phyloP scores from a whole-genome alignment of 2,888 invertebrate species.

The Epicampocera succincta region DNA sequence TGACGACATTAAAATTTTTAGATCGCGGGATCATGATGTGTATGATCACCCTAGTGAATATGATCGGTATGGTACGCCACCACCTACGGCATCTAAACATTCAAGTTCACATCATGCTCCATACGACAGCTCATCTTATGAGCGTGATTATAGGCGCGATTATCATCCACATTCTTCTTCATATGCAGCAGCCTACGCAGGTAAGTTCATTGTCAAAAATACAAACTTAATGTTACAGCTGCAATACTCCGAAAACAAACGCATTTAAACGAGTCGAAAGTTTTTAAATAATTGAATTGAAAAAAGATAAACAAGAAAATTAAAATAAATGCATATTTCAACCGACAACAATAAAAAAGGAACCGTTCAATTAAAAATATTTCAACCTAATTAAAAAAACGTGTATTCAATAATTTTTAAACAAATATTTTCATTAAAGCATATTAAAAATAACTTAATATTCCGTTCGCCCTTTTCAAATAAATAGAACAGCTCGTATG shows the following conservation, averaged over 20 bases:
- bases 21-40: constrained; percentile 79
- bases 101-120: constrained; percentile 78
- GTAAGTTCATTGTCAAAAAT: constrained; percentile 72
- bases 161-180: constrained; percentile 80
- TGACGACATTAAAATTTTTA: constrained; percentile 51
- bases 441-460: constrained; percentile 57
- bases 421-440: constrained; percentile 16
- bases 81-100: constrained; percentile 79
- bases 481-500: constrained; percentile 1
- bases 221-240: constrained; percentile 57
- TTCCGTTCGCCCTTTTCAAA: constrained; percentile 55
- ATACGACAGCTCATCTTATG: constrained; percentile 79
- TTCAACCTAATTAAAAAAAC: constrained; percentile 42
- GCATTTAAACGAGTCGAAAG: constrained; percentile 34
- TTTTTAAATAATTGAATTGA: constrained; percentile 56
- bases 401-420: constrained; percentile 55
- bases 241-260: constrained; percentile 48
- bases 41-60: constrained; percentile 80
- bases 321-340: constrained; percentile 55
- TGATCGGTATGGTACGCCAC: constrained; percentile 79
- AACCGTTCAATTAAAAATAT: constrained; percentile 22
- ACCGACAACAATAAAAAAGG: constrained; percentile 32
- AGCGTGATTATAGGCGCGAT: constrained; percentile 79
- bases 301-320: constrained; percentile 25
- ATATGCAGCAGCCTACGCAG: constrained; percentile 79